Evolutionary conservation across 2,113 vertebrate species (phyloP).

Genomic region (Parus major): DNA sequence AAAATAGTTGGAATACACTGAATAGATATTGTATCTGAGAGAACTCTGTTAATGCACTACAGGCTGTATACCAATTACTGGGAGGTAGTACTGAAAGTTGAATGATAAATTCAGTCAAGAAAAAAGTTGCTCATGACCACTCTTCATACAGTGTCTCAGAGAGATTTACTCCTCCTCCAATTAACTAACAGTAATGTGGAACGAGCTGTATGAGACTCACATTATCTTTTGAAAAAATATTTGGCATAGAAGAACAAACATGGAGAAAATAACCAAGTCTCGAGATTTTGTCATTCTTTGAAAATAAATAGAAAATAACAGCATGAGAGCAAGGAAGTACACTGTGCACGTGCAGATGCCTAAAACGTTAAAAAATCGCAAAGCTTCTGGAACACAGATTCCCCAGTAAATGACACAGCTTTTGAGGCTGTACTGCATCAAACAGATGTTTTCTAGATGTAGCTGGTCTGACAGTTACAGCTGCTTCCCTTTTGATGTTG

Average conservation of each 20-base stretch:
- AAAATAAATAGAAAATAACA: slow-evolving; percentile 21
- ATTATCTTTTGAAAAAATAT: not conserved
- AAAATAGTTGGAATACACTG: not conserved
- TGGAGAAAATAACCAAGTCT: not conserved
- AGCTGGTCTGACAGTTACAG: not conserved
- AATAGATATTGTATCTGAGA: not conserved
- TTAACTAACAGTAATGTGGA: not conserved
- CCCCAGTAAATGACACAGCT: not conserved
- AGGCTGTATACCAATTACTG: not conserved
- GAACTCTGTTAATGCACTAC: not conserved
- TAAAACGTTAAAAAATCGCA: not conserved
- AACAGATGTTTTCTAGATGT: not conserved
- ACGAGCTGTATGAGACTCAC: not conserved
- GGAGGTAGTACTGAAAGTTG: not conserved
- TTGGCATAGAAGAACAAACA: not conserved
- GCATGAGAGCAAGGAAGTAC: not conserved
- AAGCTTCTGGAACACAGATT: not conserved
- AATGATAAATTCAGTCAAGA: not conserved
- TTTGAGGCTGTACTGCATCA: not conserved
- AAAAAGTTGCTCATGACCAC: not conserved
- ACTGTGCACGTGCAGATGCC: not conserved
- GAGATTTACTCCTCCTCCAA: not conserved
- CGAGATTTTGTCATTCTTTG: not conserved
- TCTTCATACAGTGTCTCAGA: not conserved
- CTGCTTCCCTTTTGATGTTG: not conserved